phyloP scores from a whole-genome alignment of 1,140 invertebrate genomes.

The Drosophila nigromelanica region DNA sequence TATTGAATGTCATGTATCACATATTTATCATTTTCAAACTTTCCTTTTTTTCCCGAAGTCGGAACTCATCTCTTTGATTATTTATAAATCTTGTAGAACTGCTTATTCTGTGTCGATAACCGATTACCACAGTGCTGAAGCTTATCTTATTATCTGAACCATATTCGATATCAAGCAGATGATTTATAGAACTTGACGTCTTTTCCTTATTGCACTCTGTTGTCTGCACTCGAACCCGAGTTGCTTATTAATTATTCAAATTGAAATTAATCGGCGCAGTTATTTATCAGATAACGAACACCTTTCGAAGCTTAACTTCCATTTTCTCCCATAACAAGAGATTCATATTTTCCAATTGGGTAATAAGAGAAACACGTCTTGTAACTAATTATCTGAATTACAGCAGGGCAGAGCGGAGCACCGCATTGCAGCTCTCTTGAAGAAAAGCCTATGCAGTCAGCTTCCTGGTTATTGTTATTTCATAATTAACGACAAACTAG shows the following conservation, averaged over 20 bases:
- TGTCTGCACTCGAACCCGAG: not conserved
- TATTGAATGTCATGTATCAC: too few species aligned
- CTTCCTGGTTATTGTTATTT: slow-evolving; percentile 74
- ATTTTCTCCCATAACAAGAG: not conserved
- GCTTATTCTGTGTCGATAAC: not conserved
- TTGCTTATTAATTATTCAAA: slow-evolving; percentile 19
- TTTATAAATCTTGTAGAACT: not conserved
- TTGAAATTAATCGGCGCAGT: slow-evolving; percentile 13
- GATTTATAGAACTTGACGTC: slow-evolving; percentile 13
- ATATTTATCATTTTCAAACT: too few species aligned
- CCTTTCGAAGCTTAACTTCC: not conserved
- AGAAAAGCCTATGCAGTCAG: slow-evolving; percentile 25
- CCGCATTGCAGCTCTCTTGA: not conserved
- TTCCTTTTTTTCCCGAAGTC: too few species aligned
- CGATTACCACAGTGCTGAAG: not conserved
- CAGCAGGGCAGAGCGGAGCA: not conserved
- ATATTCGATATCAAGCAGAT: slow-evolving; percentile 3
- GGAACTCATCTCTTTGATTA: too few species aligned
- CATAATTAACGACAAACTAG: slow-evolving; percentile 67
- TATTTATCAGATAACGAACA: slow-evolving; percentile 22
- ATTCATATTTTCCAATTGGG: slow-evolving; percentile 17
- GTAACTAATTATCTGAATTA: slow-evolving; percentile 37
- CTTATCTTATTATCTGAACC: not conserved
- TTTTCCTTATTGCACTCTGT: slow-evolving; percentile 21
- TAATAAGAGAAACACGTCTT: slow-evolving; percentile 40